These are phyloP conservation scores for Mormyrus lacerda DNA, from an alignment of 2,113 vertebrate genomes.

Conservation along the genomic window DNA sequence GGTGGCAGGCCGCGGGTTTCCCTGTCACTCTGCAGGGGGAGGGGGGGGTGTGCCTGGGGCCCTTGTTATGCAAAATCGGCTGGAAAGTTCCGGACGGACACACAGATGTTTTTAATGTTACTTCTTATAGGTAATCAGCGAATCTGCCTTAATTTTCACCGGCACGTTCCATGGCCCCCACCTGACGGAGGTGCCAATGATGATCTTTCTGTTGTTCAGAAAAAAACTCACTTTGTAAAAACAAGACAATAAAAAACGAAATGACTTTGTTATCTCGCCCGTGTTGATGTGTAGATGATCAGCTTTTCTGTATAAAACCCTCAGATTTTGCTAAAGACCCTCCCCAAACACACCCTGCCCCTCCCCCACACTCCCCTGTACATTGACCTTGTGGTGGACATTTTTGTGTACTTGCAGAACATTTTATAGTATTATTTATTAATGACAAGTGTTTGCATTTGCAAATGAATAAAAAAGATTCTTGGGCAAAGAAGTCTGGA, in stretches of 20 bases:
- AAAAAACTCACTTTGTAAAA: conserved; percentile 52
- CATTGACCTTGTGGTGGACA: conserved; percentile 62
- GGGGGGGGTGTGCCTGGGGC: not conserved
- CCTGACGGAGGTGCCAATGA: not conserved
- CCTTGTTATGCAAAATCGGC: not conserved
- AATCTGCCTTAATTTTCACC: conserved; percentile 73
- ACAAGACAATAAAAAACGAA: conserved; percentile 47
- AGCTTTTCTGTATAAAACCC: conserved; percentile 63
- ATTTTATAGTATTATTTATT: conserved; percentile 79
- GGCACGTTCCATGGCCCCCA: conserved; percentile 61
- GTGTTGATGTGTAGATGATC: conserved; percentile 68
- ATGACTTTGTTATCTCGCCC: conserved; percentile 63
- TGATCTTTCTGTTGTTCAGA: conserved; percentile 10
- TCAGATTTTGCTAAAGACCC: conserved; percentile 56
- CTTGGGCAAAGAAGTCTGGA: conserved; percentile 51
- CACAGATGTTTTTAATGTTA: conserved; percentile 35
- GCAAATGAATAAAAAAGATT: conserved; percentile 52
- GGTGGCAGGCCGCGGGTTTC: not conserved
- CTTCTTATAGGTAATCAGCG: conserved; percentile 55
- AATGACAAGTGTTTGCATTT: conserved; percentile 64
- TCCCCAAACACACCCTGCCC: conserved; percentile 16
- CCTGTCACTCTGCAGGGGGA: not conserved
- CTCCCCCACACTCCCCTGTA: conserved; percentile 48
- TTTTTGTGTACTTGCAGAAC: conserved; percentile 62
- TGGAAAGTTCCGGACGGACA: not conserved